A percentile compares a stretch with the other conserved stretches of the same genome.
These are phyloP conservation scores for Hermetia illucens DNA, from an alignment of 1,140 invertebrate species.

Conservation along the genomic window DNA sequence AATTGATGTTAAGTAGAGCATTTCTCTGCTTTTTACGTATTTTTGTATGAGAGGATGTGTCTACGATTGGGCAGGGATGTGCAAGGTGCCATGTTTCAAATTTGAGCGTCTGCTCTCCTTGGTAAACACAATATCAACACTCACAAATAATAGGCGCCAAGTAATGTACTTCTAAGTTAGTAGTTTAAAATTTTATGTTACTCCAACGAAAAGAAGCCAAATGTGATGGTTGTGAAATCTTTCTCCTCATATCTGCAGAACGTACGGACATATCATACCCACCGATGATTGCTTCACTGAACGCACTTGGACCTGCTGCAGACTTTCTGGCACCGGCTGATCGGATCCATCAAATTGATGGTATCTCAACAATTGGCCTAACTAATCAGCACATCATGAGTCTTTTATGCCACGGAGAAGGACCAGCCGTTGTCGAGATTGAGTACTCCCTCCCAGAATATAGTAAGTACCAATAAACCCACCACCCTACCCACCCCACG, in stretches of 20 bases:
- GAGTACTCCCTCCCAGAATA: slow-evolving; percentile 68
- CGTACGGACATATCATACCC: slow-evolving; percentile 29
- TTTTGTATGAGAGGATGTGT: too few species aligned
- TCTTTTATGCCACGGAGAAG: slow-evolving; percentile 57
- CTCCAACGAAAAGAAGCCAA: too few species aligned
- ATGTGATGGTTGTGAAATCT: too few species aligned
- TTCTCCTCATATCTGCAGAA: slow-evolving; percentile 11
- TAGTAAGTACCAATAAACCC: slow-evolving; percentile 35
- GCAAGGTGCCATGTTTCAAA: too few species aligned
- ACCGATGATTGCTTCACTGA: slow-evolving; percentile 26
- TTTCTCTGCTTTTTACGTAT: too few species aligned
- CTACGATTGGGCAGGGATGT: too few species aligned
- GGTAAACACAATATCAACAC: too few species aligned
- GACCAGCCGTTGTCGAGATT: slow-evolving; percentile 59
- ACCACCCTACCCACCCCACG: background rate
- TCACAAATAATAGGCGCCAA: too few species aligned
- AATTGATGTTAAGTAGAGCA: too few species aligned
- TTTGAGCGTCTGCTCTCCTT: too few species aligned
- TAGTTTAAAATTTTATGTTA: too few species aligned
- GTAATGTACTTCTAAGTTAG: too few species aligned
- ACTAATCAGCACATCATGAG: slow-evolving; percentile 65
- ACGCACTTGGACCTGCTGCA: slow-evolving; percentile 26
- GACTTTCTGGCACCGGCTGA: slow-evolving; percentile 54
- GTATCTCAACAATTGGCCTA: slow-evolving; percentile 57
- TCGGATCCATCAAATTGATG: slow-evolving; percentile 64